Evolutionary conservation across 2,888 invertebrate species (phyloP).

Genomic region (Myopa tessellatipennis): DNA sequence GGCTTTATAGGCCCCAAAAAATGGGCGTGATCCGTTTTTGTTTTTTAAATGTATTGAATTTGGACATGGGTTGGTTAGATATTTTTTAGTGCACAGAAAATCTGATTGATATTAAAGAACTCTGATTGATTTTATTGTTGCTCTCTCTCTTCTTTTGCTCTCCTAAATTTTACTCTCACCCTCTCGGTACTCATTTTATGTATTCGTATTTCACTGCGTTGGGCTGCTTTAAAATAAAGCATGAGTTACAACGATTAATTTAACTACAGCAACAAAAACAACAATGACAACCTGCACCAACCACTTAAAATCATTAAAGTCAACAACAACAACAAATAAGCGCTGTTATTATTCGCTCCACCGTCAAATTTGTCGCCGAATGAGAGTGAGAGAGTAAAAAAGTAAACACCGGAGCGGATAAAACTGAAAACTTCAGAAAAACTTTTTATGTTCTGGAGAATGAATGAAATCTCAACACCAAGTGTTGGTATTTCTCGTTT

Average conservation of each 20-base stretch:
- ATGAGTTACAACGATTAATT: neutral
- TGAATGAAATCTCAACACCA: constrained; percentile 25
- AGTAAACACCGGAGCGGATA: neutral
- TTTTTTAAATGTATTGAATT: too few species aligned
- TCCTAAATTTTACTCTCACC: too few species aligned
- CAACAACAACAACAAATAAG: too few species aligned
- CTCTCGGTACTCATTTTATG: too few species aligned
- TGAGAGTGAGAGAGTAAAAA: neutral
- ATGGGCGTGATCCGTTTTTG: neutral
- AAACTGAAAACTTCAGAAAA: constrained; percentile 37
- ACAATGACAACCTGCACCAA: neutral
- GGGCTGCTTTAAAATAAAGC: neutral
- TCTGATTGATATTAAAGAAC: too few species aligned
- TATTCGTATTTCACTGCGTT: neutral
- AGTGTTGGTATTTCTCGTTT: constrained; percentile 36
- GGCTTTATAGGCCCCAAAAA: neutral
- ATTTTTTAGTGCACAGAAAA: too few species aligned
- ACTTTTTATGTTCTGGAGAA: neutral
- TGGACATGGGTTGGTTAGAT: too few species aligned
- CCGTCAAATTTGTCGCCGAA: too few species aligned
- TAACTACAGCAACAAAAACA: neutral
- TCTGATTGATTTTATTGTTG: too few species aligned
- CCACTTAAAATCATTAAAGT: too few species aligned
- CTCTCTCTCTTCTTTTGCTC: neutral
- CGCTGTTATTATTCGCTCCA: too few species aligned